phyloP scores from a whole-genome alignment of 2,113 vertebrate genomes.

The Corythornis vintsioides region DNA sequence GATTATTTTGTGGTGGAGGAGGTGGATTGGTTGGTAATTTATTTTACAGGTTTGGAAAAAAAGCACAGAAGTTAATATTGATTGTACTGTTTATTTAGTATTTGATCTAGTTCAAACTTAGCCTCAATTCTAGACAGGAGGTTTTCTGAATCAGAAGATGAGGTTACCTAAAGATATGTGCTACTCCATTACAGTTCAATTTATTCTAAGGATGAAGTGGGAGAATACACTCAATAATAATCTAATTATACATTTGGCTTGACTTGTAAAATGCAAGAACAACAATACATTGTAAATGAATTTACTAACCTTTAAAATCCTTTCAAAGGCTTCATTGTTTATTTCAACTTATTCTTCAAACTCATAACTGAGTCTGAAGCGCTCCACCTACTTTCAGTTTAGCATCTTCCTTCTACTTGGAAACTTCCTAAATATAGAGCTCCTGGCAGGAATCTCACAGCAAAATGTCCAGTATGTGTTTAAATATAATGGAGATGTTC shows the following conservation, averaged over 20 bases:
- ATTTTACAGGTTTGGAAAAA: not conserved
- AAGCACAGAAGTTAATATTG: not conserved
- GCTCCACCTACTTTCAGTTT: not conserved
- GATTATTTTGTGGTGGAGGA: not conserved
- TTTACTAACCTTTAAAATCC: not conserved
- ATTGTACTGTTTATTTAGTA: not conserved
- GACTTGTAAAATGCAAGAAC: not conserved
- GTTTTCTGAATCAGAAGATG: not conserved
- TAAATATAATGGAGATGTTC: slow-evolving; percentile 50
- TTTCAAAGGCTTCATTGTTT: not conserved
- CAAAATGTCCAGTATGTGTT: slow-evolving; percentile 60
- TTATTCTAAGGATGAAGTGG: not conserved
- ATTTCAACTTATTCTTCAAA: not conserved
- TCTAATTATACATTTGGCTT: not conserved
- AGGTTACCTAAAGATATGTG: not conserved
- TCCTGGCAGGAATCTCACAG: slow-evolving; percentile 20
- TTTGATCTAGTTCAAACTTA: not conserved
- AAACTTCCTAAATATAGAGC: slow-evolving; percentile 29
- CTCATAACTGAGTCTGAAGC: not conserved
- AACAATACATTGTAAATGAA: not conserved
- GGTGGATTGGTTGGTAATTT: not conserved
- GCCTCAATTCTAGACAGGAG: not conserved
- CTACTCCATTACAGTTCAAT: not conserved
- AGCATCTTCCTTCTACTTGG: not conserved
- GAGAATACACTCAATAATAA: not conserved